These are phyloP conservation scores for Axea sp. DNA, from an alignment of 2,888 invertebrate species.

Conservation along the genomic window DNA sequence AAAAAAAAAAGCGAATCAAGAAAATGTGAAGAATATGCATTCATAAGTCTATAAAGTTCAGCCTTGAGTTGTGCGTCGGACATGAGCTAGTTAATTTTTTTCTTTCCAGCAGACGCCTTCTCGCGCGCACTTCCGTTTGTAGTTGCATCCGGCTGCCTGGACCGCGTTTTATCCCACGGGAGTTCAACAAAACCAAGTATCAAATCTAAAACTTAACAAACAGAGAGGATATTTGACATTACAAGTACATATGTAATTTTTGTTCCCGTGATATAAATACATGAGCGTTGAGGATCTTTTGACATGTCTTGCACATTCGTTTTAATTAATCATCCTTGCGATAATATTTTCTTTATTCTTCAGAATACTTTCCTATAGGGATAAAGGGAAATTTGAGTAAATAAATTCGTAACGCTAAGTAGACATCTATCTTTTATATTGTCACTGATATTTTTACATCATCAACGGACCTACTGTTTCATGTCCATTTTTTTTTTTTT, in stretches of 20 bases:
- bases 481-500: too few relatives aligned
- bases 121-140: slow-evolving; percentile 54
- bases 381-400: too few relatives aligned
- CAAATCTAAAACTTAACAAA: slow-evolving; percentile 63
- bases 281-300: neutral
- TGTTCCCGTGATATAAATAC: slow-evolving; percentile 4
- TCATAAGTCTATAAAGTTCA: slow-evolving; percentile 57
- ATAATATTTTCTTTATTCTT: slow-evolving; percentile 5
- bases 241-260: slow-evolving; percentile 1
- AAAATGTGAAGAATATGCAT: slow-evolving; percentile 52
- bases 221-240: slow-evolving; percentile 1
- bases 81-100: slow-evolving; percentile 60
- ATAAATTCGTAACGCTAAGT: too few relatives aligned
- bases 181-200: slow-evolving; percentile 68
- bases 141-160: slow-evolving; percentile 56
- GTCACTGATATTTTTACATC: too few relatives aligned
- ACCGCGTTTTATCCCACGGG: slow-evolving; percentile 64
- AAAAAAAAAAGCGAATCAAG: slow-evolving; percentile 23
- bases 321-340: slow-evolving; percentile 13
- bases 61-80: slow-evolving; percentile 56
- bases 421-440: too few relatives aligned
- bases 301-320: neutral
- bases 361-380: too few relatives aligned
- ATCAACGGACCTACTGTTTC: too few relatives aligned
- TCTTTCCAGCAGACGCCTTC: slow-evolving; percentile 47